Percentiles rank a stretch among this genome's conserved stretches.
These are phyloP conservation scores for Xylota segnis DNA, from an alignment of 2,888 invertebrate genomes.

Conservation along the genomic window DNA sequence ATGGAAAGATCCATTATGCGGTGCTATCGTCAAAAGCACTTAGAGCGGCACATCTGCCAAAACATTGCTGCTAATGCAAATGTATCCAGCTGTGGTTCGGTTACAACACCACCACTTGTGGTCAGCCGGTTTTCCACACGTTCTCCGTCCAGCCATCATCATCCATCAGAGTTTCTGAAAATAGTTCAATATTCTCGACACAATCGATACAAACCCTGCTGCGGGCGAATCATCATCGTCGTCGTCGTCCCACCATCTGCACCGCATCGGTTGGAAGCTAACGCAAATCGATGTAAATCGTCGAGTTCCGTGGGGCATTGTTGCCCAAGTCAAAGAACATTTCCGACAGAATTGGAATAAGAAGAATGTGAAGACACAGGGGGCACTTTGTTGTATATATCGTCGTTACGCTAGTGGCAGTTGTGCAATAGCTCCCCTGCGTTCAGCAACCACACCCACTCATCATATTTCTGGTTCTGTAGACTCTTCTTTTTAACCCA, in stretches of 20 bases:
- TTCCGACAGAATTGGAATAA: background rate
- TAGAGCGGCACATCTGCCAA: conserved; percentile 51
- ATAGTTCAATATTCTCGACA: conserved; percentile 24
- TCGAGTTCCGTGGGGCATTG: conserved; percentile 8
- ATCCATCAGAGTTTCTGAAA: conserved; percentile 20
- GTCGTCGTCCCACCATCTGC: conserved; percentile 11
- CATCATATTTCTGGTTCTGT: conserved; percentile 36
- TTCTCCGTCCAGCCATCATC: background rate
- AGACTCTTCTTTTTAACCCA: conserved; percentile 56
- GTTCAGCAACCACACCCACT: conserved; percentile 25
- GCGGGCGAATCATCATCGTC: conserved; percentile 14
- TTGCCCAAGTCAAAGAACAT: background rate
- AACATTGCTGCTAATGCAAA: conserved; percentile 50
- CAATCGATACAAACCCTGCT: conserved; percentile 3
- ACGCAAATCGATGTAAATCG: conserved; percentile 29
- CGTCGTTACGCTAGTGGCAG: conserved; percentile 10
- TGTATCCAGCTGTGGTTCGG: conserved; percentile 29
- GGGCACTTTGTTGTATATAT: background rate
- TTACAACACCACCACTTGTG: conserved; percentile 37
- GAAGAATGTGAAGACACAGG: conserved; percentile 35
- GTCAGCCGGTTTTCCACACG: conserved; percentile 16
- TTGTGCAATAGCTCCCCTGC: conserved; percentile 38
- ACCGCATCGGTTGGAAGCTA: conserved; percentile 17
- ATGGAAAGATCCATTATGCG: conserved; percentile 7
- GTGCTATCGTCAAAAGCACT: conserved; percentile 60